Percentiles rank a stretch among this genome's conserved stretches.
phyloP scores from a whole-genome alignment of 2,113 vertebrate species.

The Apteryx mantelli region DNA sequence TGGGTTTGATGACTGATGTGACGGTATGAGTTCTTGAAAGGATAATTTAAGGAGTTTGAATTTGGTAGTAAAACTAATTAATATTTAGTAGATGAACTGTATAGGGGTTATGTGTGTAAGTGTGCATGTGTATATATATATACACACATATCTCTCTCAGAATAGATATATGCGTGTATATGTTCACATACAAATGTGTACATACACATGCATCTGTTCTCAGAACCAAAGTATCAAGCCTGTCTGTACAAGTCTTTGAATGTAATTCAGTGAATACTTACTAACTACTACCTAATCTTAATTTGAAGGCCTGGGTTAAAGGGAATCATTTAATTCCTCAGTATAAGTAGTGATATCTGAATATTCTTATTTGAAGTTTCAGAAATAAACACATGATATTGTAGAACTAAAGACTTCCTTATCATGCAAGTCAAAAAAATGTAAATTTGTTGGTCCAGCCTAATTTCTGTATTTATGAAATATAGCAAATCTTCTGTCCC shows the following conservation, averaged over 20 bases:
- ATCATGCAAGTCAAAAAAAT: not conserved
- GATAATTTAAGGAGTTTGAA: not conserved
- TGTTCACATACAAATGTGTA: no score
- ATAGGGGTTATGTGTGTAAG: accelerated
- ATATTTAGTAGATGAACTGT: not conserved
- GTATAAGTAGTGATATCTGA: not conserved
- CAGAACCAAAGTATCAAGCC: not conserved
- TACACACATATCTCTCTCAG: no score
- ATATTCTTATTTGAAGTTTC: not conserved
- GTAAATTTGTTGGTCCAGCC: not conserved
- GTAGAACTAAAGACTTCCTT: not conserved
- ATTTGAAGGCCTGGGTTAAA: not conserved
- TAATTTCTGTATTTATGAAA: not conserved
- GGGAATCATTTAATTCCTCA: not conserved
- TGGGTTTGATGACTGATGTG: not conserved
- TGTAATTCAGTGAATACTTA: not conserved
- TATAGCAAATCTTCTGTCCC: not conserved
- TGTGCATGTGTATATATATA: no score
- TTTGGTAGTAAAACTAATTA: not conserved
- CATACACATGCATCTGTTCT: not conserved
- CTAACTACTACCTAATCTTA: not conserved
- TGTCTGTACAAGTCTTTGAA: not conserved
- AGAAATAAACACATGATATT: not conserved
- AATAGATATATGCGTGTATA: no score
- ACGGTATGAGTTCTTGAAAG: not conserved